Percentiles rank a stretch among this genome's conserved stretches.
Conservation (phyloP, 1,140 invertebrate genomes). For the Lineus longissimus region DNA sequence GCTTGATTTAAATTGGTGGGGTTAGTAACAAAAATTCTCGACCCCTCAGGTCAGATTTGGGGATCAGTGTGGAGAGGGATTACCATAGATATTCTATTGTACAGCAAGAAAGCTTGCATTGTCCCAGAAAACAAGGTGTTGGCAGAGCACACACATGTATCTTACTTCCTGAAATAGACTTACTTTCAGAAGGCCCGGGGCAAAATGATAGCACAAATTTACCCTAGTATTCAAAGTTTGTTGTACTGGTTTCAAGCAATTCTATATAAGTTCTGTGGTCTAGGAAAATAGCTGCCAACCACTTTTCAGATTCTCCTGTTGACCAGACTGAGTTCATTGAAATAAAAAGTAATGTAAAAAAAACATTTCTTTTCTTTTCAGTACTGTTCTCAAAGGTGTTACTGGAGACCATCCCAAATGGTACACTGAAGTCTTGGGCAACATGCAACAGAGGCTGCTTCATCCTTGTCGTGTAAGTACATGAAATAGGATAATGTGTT, state of each 20-base stretch:
- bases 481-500: not conserved
- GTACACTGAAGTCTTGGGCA: conserved; percentile 46
- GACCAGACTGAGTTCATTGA: too few species aligned
- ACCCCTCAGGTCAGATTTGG: not conserved
- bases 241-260: too few species aligned
- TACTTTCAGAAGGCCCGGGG: too few species aligned
- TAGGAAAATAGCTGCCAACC: too few species aligned
- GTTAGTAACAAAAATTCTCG: not conserved
- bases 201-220: too few species aligned
- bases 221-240: too few species aligned
- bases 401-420: conserved; percentile 36
- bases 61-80: not conserved
- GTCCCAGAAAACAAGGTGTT: not conserved
- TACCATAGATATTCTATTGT: not conserved
- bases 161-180: too few species aligned
- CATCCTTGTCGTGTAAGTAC: conserved; percentile 43
- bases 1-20: too few species aligned
- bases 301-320: too few species aligned
- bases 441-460: conserved; percentile 54
- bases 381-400: conserved; percentile 46
- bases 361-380: conserved; percentile 32
- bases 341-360: too few species aligned
- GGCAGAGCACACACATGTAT: too few species aligned
- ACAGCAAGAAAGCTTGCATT: not conserved
- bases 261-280: too few species aligned